A percentile compares a stretch with the other conserved stretches of the same genome.
These are phyloP conservation scores for Morus bassanus DNA, from an alignment of 2,797 vertebrate species.

Conservation along the genomic window DNA sequence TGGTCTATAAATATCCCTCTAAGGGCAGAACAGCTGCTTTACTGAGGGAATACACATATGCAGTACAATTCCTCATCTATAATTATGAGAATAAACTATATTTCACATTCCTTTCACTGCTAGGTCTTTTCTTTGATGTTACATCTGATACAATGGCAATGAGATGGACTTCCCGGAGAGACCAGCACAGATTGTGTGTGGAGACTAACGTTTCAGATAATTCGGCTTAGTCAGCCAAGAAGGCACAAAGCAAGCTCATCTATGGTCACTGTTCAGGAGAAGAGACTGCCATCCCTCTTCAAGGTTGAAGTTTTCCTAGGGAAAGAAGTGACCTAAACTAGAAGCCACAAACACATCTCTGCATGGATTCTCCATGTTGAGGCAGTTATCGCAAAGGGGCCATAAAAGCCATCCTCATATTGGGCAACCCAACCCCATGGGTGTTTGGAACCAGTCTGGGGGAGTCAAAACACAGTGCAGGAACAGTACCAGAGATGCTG, in stretches of 20 bases:
- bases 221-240: not conserved
- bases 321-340: not conserved
- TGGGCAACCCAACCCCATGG: rapidly evolving
- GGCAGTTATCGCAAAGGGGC: not conserved
- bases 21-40: conserved; percentile 66
- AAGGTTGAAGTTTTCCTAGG: not conserved
- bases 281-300: not conserved
- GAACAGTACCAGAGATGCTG: not conserved
- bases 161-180: not conserved
- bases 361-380: rapidly evolving
- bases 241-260: not conserved
- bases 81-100: conserved; percentile 9
- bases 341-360: not conserved
- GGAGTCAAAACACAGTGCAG: not conserved
- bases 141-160: not conserved
- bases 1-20: conserved; percentile 52
- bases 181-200: rapidly evolving
- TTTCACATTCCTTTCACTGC: not conserved
- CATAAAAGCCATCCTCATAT: not conserved
- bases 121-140: not conserved
- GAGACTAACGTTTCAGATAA: not conserved
- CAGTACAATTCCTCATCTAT: not conserved
- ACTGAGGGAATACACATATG: conserved; percentile 4
- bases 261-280: not conserved
- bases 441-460: rapidly evolving